Evolutionary conservation across 2,888 invertebrate genomes (phyloP), one percentile per base, ranked within the genome.

Genomic region (Sicus ferrugineus): DNA sequence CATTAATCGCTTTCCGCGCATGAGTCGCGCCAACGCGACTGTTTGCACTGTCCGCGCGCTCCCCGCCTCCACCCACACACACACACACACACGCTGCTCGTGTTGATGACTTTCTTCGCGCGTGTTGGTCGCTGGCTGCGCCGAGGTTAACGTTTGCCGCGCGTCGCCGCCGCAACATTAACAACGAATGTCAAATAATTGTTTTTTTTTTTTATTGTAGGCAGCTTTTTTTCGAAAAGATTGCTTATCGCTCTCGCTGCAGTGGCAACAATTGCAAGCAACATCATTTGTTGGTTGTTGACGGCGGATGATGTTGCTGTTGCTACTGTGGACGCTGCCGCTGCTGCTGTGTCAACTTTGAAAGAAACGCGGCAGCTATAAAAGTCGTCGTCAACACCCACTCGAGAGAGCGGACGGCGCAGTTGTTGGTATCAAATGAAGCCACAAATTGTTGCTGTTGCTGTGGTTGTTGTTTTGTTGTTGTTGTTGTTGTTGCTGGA

Each of bases 361-460:
- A 52, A 34, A 34, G 30, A 70, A 61, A 70, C 70, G n/a, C n/a
- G 59, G 70, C 52, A 70, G 70, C 70, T 64, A 11, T 61, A 68
- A 65, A 38, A 68, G 63, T 71, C 54, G 63, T 71, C 54, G 69
- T 65, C 66, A 67, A 69, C 71, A 69, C 71, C 71, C 69, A 71
- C 68, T 34, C 69, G 11, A 7, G 9, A 9, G n/a, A 42, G 16
- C 65, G 31, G 19, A 26, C 61, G 61, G 16, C 42, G 61, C 38
- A 14, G 61, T 26, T 64, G 48, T 19, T 21, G 46, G 50, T 59
- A 59, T 67, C 48, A 67, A 67, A 67, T 67, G 58, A 67, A 58
- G 67, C 67, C 58, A 67, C 67, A 56, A 67, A 67, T 67, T 56
- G 28, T 67, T 46, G 58, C 16, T 58, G 21, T 21, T 50, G 50